Evolutionary conservation across 2,888 invertebrate species (phyloP).

Genomic region (Rotaria sp.): DNA sequence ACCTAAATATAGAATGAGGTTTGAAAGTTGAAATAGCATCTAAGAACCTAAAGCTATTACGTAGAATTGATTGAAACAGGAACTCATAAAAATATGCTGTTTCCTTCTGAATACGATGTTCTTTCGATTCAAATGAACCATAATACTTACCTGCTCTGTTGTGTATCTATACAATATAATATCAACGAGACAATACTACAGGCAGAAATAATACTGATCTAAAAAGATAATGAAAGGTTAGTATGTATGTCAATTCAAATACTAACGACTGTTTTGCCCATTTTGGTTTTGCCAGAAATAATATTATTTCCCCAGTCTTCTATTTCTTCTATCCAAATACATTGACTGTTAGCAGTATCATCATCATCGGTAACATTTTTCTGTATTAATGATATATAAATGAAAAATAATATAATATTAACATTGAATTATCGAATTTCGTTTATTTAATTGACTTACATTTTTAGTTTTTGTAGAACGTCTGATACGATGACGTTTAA

Average conservation of each 20-base stretch:
- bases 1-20: too few relatives aligned
- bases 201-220: neutral
- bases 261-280: neutral
- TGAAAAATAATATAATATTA: neutral
- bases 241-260: neutral
- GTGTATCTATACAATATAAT: conserved; percentile 35
- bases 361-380: neutral
- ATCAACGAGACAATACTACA: conserved; percentile 30
- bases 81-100: neutral
- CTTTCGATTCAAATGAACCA: too few relatives aligned
- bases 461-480: neutral
- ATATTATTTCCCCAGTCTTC: neutral
- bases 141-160: neutral
- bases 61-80: too few relatives aligned
- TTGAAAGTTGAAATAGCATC: too few relatives aligned
- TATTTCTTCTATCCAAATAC: neutral
- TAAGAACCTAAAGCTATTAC: too few relatives aligned
- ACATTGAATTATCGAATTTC: too few relatives aligned
- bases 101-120: neutral
- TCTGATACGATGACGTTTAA: neutral
- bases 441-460: neutral
- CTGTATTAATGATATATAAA: neutral
- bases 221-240: neutral
- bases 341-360: neutral
- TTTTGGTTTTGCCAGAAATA: neutral